These are phyloP conservation scores for Platysternon megacephalum DNA, from an alignment of 2,113 vertebrate species.

Conservation along the genomic window DNA sequence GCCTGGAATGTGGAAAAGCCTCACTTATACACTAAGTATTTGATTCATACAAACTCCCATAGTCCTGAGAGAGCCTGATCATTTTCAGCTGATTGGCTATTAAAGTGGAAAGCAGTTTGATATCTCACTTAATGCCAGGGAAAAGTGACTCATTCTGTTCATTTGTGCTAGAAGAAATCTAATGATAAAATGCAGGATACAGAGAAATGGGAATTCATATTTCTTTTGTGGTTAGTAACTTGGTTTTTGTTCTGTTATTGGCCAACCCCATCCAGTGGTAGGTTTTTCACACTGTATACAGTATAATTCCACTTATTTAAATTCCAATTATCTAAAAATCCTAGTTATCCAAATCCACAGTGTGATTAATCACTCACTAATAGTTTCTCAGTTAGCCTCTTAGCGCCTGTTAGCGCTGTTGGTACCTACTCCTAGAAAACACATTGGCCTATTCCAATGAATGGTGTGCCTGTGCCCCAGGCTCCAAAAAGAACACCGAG, in stretches of 20 bases:
- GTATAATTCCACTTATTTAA: neutral
- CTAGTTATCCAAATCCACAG: neutral
- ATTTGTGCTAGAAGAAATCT: neutral
- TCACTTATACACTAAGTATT: neutral
- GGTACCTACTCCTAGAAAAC: neutral
- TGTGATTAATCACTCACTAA: neutral
- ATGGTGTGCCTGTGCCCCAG: no score
- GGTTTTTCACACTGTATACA: neutral
- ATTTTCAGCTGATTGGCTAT: neutral
- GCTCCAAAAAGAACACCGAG: neutral
- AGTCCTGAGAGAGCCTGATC: neutral
- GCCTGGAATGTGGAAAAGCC: neutral
- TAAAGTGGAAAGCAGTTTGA: neutral
- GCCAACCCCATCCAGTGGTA: neutral
- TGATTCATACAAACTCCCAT: neutral
- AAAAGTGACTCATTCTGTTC: neutral
- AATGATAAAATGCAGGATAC: neutral
- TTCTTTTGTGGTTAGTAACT: neutral
- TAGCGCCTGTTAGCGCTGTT: neutral
- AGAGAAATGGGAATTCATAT: neutral
- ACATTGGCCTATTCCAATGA: neutral
- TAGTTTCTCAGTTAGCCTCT: neutral
- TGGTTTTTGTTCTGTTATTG: neutral
- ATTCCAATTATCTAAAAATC: neutral
- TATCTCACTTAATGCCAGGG: neutral